Evolutionary conservation across 2,888 invertebrate genomes (phyloP).

Genomic region (Trisateles emortualis): DNA sequence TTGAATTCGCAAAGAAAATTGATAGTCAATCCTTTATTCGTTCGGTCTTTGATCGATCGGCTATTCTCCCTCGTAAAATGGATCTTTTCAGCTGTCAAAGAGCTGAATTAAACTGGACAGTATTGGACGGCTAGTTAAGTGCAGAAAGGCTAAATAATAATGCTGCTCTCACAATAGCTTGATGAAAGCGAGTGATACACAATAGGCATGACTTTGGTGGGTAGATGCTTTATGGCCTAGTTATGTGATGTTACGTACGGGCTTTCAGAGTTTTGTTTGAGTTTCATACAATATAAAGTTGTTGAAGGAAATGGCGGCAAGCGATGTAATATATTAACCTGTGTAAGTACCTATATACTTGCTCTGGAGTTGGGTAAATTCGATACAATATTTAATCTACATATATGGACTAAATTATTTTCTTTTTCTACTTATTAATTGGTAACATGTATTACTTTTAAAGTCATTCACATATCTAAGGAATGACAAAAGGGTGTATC

Average conservation of each 20-base stretch:
- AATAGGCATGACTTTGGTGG: slow-evolving; percentile 57
- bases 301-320: not conserved
- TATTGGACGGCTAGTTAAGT: slow-evolving; percentile 55
- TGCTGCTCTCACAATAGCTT: slow-evolving; percentile 62
- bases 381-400: too few relatives aligned
- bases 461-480: too few relatives aligned
- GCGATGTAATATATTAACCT: not conserved
- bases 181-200: slow-evolving; percentile 66
- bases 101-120: slow-evolving; percentile 63
- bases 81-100: slow-evolving; percentile 71
- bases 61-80: slow-evolving; percentile 56
- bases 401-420: too few relatives aligned
- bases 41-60: slow-evolving; percentile 57
- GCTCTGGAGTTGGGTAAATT: too few relatives aligned
- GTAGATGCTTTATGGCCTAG: slow-evolving; percentile 43
- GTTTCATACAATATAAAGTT: slow-evolving; percentile 16
- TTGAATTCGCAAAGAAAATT: slow-evolving; percentile 39
- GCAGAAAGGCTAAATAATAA: slow-evolving; percentile 67
- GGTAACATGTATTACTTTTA: too few relatives aligned
- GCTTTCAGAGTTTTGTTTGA: slow-evolving; percentile 33
- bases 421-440: too few relatives aligned
- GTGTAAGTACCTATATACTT: not conserved
- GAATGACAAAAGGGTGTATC: slow-evolving; percentile 24
- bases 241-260: slow-evolving; percentile 33
- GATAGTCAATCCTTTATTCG: slow-evolving; percentile 45